Evolutionary conservation across 2,797 vertebrate genomes (phyloP).

Genomic region (Lepidocolaptes lacrymiger): DNA sequence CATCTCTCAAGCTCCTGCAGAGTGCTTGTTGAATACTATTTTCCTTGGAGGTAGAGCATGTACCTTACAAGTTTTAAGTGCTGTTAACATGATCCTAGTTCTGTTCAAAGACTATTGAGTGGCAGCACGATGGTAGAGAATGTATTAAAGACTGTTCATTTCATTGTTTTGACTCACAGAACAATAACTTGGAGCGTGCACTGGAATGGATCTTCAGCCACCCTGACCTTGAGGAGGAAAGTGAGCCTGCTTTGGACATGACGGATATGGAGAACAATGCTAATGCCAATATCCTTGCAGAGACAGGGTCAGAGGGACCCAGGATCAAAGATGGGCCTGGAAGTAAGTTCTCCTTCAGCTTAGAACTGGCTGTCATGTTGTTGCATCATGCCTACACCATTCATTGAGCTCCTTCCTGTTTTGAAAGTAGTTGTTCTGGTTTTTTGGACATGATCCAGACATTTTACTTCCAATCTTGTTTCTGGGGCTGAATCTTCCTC

Average conservation of each 20-base stretch:
- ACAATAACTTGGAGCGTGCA: conserved; percentile 93
- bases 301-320: conserved; percentile 85
- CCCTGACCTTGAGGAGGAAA: conserved; percentile 88
- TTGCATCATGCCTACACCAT: fast-evolving
- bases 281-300: conserved; percentile 87
- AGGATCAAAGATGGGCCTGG: conserved; percentile 93
- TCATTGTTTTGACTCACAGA: conserved; percentile 75
- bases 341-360: conserved; percentile 83
- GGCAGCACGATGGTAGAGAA: neutral
- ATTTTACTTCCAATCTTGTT: neutral
- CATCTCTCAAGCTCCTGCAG: neutral
- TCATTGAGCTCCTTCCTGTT: neutral
- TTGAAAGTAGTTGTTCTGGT: neutral
- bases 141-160: neutral
- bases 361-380: neutral
- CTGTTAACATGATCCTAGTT: neutral
- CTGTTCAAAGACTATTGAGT: neutral
- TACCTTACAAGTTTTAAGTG: neutral
- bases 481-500: neutral
- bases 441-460: neutral
- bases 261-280: conserved; percentile 86
- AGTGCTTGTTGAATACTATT: neutral
- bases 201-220: conserved; percentile 98
- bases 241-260: conserved; percentile 82
- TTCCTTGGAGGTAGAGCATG: neutral